A percentile compares a stretch with the other conserved stretches of the same genome.
Conservation (phyloP, 2,888 invertebrate genomes). For the Orgyia antiqua region DNA sequence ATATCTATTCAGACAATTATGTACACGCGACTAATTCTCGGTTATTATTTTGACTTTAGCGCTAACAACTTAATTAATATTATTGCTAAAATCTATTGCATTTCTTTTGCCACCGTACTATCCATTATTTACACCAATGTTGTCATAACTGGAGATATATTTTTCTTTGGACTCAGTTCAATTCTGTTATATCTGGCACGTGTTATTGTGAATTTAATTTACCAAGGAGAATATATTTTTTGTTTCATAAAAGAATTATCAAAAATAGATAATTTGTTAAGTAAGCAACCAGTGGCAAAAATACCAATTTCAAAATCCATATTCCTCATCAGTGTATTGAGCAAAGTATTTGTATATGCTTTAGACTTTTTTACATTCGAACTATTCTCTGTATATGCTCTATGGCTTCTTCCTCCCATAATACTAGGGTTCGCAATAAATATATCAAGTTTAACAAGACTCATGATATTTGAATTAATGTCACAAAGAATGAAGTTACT, state of each 20-base stretch:
- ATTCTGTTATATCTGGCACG: neutral
- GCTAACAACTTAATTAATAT: neutral
- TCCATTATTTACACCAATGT: neutral
- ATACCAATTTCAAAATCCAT: constrained; percentile 3
- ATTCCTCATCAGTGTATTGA: neutral
- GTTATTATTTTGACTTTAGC: neutral
- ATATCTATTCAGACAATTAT: neutral
- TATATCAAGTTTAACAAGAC: constrained; percentile 2
- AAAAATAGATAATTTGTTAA: neutral
- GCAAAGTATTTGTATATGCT: neutral
- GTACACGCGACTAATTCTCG: neutral
- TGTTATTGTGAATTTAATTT: constrained; percentile 2
- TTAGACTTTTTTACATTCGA: neutral
- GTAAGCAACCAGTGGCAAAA: neutral
- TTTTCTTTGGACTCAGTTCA: neutral
- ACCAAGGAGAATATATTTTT: constrained; percentile 1
- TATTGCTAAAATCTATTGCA: neutral
- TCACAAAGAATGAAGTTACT: constrained; percentile 5
- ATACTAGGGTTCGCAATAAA: neutral
- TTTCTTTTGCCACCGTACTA: neutral
- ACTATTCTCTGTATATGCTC: neutral
- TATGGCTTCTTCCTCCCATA: neutral
- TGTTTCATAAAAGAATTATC: constrained; percentile 2
- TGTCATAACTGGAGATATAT: neutral
- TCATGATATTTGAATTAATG: constrained; percentile 6